Evolutionary conservation across 2,888 invertebrate species (phyloP).

Genomic region (Ichneumoninae sp.): DNA sequence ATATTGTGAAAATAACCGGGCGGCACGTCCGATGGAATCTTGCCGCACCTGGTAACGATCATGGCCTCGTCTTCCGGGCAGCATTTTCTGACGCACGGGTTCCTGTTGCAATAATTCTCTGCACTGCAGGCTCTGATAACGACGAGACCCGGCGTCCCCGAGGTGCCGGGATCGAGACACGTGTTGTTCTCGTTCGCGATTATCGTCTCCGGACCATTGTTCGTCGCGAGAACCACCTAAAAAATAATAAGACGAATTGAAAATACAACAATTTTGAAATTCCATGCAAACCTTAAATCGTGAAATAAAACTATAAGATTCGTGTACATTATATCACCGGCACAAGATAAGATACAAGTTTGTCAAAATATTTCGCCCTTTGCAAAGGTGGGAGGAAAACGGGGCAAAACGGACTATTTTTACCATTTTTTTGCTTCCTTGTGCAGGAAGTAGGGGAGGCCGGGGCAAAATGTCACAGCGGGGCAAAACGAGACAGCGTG

Average conservation of each 20-base stretch:
- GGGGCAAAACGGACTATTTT: too few relatives aligned
- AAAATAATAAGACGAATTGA: background rate
- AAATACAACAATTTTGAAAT: background rate
- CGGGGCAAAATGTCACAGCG: too few relatives aligned
- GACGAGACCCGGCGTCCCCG: constrained; percentile 50
- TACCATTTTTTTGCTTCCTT: too few relatives aligned
- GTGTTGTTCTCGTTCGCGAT: constrained; percentile 69
- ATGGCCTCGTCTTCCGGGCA: constrained; percentile 78
- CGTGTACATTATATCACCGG: too few relatives aligned
- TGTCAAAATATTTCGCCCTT: too few relatives aligned
- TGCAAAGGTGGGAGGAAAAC: too few relatives aligned
- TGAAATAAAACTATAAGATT: background rate
- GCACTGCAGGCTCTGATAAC: constrained; percentile 68
- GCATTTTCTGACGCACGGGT: constrained; percentile 82
- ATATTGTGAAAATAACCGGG: constrained; percentile 54
- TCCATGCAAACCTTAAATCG: background rate
- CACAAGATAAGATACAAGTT: too few relatives aligned
- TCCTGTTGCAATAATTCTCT: constrained; percentile 69
- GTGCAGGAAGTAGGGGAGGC: too few relatives aligned
- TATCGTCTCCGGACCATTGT: constrained; percentile 3
- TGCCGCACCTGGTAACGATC: constrained; percentile 43
- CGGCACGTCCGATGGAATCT: constrained; percentile 23
- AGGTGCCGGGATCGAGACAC: constrained; percentile 75
- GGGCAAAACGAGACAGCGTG: too few relatives aligned
- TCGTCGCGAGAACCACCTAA: constrained; percentile 1